Percentiles rank a stretch among this genome's conserved stretches.
Evolutionary conservation across 2,888 invertebrate genomes (phyloP).

Genomic region (Coleophora flavipennella): DNA sequence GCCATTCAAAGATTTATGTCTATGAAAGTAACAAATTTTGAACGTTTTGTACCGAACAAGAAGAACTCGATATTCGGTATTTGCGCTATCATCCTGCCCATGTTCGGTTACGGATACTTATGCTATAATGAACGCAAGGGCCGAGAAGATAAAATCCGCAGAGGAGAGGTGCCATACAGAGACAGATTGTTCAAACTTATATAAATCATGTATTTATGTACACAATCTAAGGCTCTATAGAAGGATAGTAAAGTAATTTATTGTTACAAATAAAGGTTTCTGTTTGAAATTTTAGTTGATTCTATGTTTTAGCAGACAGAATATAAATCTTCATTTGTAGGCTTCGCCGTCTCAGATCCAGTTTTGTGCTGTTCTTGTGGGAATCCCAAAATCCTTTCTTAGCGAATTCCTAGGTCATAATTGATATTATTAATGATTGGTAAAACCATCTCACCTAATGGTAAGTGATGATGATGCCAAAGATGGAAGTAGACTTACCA

Average conservation of each 20-base stretch:
- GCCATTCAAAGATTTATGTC: slow-evolving; percentile 82
- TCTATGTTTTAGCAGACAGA: too few relatives aligned
- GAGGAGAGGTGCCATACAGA: slow-evolving; percentile 82
- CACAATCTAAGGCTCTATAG: slow-evolving; percentile 9
- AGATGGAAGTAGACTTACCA: too few relatives aligned
- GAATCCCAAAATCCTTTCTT: too few relatives aligned
- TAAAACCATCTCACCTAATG: too few relatives aligned
- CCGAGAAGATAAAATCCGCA: slow-evolving; percentile 74
- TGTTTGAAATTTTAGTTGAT: neutral
- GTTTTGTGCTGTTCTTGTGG: too few relatives aligned
- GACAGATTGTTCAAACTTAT: slow-evolving; percentile 80
- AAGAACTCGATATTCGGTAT: slow-evolving; percentile 69
- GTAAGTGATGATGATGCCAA: too few relatives aligned
- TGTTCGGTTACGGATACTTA: slow-evolving; percentile 64
- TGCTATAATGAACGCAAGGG: slow-evolving; percentile 65
- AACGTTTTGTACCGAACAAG: slow-evolving; percentile 78
- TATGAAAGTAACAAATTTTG: slow-evolving; percentile 76
- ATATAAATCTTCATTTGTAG: too few relatives aligned
- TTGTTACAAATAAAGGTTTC: too few relatives aligned
- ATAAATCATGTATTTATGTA: slow-evolving; percentile 34
- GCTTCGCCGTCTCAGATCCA: too few relatives aligned
- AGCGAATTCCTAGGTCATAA: too few relatives aligned
- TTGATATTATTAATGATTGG: too few relatives aligned
- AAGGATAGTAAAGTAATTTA: slow-evolving; percentile 5
- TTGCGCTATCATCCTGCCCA: slow-evolving; percentile 68